These are phyloP conservation scores for Drosophila pallidifrons DNA, from an alignment of 1,140 invertebrate species.

Conservation along the genomic window DNA sequence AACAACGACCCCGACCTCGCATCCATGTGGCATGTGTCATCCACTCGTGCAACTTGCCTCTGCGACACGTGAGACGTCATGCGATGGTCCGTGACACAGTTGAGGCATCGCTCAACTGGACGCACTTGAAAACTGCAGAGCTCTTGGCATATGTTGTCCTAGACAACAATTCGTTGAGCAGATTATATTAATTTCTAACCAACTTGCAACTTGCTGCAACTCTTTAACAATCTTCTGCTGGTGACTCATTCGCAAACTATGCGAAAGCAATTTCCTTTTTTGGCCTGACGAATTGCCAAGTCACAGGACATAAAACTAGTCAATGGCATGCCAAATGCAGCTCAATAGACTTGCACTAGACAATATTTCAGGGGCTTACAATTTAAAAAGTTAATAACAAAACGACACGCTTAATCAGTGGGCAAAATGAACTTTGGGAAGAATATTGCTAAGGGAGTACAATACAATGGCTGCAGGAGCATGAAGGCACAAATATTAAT, in stretches of 20 bases:
- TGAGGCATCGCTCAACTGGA: slow-evolving; percentile 32
- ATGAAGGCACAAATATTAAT: slow-evolving; percentile 67
- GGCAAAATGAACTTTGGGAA: slow-evolving; percentile 40
- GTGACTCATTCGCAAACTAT: slow-evolving; percentile 37
- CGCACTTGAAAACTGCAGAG: slow-evolving; percentile 50
- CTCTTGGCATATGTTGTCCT: slow-evolving; percentile 41
- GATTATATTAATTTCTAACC: not conserved
- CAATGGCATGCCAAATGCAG: slow-evolving; percentile 51
- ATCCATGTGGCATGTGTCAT: slow-evolving; percentile 75
- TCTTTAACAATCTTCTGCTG: too few species aligned
- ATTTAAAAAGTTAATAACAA: slow-evolving; percentile 75
- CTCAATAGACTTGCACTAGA: slow-evolving; percentile 57
- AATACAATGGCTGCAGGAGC: slow-evolving; percentile 51
- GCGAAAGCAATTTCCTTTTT: slow-evolving; percentile 44
- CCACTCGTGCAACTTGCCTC: slow-evolving; percentile 53
- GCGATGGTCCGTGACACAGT: slow-evolving; percentile 62
- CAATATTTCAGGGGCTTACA: slow-evolving; percentile 60
- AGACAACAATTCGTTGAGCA: slow-evolving; percentile 1
- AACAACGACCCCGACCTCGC: slow-evolving; percentile 22
- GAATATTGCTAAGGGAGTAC: too few species aligned
- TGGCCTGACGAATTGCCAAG: slow-evolving; percentile 34
- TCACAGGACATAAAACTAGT: slow-evolving; percentile 42
- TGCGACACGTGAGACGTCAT: slow-evolving; percentile 69
- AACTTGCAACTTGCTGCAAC: not conserved
- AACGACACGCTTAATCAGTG: slow-evolving; percentile 78